Evolutionary conservation across 2,113 vertebrate genomes (phyloP).

Genomic region (Prinia subflava): DNA sequence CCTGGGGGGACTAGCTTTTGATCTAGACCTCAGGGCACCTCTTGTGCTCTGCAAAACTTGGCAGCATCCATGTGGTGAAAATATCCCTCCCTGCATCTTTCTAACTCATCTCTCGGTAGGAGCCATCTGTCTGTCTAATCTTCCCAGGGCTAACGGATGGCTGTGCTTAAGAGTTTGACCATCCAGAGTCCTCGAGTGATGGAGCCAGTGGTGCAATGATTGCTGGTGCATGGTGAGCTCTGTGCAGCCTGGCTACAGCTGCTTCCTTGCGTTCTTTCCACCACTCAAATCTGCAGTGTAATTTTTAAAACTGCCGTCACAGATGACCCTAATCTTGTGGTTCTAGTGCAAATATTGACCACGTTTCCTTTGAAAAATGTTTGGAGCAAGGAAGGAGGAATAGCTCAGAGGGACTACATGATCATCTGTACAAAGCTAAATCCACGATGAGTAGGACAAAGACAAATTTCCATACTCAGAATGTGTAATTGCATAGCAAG

Average conservation of each 20-base stretch:
- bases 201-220: neutral
- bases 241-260: neutral
- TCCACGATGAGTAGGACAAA: neutral
- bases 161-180: slow-evolving; percentile 35
- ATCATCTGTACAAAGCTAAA: neutral
- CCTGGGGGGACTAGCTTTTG: neutral
- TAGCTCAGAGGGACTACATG: neutral
- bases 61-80: slow-evolving; percentile 26
- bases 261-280: neutral
- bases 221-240: neutral
- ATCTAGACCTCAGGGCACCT: slow-evolving; percentile 13
- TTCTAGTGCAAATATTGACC: slow-evolving; percentile 22
- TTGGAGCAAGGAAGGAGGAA: neutral
- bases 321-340: neutral
- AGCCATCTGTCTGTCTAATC: slow-evolving; percentile 52
- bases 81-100: slow-evolving; percentile 20
- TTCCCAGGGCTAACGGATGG: neutral
- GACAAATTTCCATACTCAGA: neutral
- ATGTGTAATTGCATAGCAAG: neutral
- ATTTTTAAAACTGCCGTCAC: neutral
- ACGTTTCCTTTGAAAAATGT: neutral
- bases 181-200: neutral
- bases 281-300: neutral
- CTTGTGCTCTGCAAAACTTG: slow-evolving; percentile 16
- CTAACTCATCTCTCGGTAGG: slow-evolving; percentile 24